Base-by-base conservation (phyloP, 2,888 invertebrate genomes). In the Brenthis daphne region DNA sequence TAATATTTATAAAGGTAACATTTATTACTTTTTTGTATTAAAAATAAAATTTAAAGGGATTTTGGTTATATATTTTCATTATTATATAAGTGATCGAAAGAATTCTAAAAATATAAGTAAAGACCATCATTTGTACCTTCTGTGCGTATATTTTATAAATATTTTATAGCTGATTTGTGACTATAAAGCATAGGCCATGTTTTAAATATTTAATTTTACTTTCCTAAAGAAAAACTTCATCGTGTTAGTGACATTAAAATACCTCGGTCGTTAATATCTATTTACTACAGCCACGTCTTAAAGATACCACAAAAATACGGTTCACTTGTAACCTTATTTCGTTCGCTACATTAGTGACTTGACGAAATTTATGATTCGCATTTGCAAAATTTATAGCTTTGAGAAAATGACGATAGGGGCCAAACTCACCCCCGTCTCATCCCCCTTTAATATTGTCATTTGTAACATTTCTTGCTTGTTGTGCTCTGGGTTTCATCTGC, bases 341-440 rank as follows among this genome's bases (percentile, higher is more conserved):
- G 60, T 67, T 77, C 82, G 84, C 79, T 85, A 85, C 86, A 87
- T 89, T 89, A 87, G 84, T 82, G 79, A 77, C 77, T 82, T 80
- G 87, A 82, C 80, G 82, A 79, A 84, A 89, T 90, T 90, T 88
- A 90, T 89, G 83, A 79, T 75, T 79, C 80, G 79, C 85, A 86
- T 88, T 89, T 84, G 78, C 76, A 75, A 76, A 85, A 89, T 89
- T 89, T 90, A 90, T 86, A 71, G 79, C 83, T 78, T 72, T 77
- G 78, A 72, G 74, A 76, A 77, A 78, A 79, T 73, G 78, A 75
- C 76, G 76, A 72, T 67, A 71, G 77, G 77, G 77, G 74, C 58
- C 47, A 74, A 65, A 71, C 63, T 48, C 69, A 61, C 64, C 58
- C 64, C 65, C 61, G 48, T 57, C 71, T 67, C 69, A 54, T 65